These are phyloP conservation scores for Andrena camellia DNA, from an alignment of 2,888 invertebrate species.

Conservation along the genomic window DNA sequence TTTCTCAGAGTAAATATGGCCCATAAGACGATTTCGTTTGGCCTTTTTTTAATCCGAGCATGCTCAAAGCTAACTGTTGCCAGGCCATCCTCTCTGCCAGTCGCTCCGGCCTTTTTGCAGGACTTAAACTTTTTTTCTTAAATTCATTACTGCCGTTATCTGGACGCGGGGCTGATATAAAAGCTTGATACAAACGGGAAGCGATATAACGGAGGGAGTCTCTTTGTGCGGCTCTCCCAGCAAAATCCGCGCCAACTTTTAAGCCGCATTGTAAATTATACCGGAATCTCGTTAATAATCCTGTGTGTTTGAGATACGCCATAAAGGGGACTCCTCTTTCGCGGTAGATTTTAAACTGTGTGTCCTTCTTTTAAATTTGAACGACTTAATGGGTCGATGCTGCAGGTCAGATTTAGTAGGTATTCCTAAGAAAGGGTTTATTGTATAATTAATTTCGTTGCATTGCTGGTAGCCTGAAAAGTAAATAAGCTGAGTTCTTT, in stretches of 20 bases:
- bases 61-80: background rate
- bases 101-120: constrained; percentile 2
- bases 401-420: background rate
- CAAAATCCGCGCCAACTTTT: constrained; percentile 32
- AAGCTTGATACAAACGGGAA: constrained; percentile 43
- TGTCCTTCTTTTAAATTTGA: background rate
- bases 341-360: too few relatives aligned
- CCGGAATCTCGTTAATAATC: constrained; percentile 26
- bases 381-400: background rate
- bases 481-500: background rate
- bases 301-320: background rate
- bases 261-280: constrained; percentile 36
- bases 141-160: constrained; percentile 56
- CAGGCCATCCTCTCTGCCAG: constrained; percentile 1
- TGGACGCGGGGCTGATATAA: constrained; percentile 26
- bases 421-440: too few relatives aligned
- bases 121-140: constrained; percentile 23
- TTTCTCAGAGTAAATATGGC: background rate
- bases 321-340: background rate
- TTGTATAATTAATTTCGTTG: background rate
- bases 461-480: background rate
- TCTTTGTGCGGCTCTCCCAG: constrained; percentile 17
- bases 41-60: background rate
- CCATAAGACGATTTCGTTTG: background rate
- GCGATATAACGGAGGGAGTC: constrained; percentile 37